Percentiles rank a stretch among this genome's conserved stretches.
phyloP scores from a whole-genome alignment of 2,888 invertebrate genomes.

The Metacarcinus magister region DNA sequence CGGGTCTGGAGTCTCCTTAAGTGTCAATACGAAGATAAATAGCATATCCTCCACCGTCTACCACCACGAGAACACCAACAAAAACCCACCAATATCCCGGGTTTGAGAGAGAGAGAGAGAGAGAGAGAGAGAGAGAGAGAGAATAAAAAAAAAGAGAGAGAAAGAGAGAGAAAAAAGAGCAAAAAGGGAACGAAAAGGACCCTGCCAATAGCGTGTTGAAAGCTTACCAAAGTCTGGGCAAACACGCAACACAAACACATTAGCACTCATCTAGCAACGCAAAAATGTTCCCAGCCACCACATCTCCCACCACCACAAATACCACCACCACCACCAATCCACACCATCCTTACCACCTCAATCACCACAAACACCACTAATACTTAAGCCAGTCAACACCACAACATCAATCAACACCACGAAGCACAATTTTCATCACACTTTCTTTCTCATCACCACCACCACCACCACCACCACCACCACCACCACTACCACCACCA shows the following conservation, averaged over 20 bases:
- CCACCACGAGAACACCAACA: neutral
- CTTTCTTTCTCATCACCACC: neutral
- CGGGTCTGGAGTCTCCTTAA: too few species aligned
- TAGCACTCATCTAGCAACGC: neutral
- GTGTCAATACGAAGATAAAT: too few species aligned
- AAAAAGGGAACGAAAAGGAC: neutral
- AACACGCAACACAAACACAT: slow-evolving; percentile 41
- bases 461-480: neutral
- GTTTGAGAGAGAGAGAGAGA: neutral
- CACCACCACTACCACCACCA: slow-evolving; percentile 1
- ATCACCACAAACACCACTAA: too few species aligned
- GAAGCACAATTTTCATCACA: neutral
- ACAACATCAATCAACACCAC: neutral
- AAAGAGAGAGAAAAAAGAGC: neutral
- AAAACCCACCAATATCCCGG: neutral
- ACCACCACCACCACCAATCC: neutral
- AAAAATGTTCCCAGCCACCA: neutral
- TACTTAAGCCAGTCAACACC: too few species aligned
- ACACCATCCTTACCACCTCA: too few species aligned
- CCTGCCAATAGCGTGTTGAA: neutral
- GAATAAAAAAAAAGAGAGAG: neutral
- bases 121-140: slow-evolving; percentile 7
- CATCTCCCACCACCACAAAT: neutral
- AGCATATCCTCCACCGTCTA: neutral
- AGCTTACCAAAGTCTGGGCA: neutral